Percentiles rank a stretch among this genome's conserved stretches.
Conservation (phyloP, 2,888 invertebrate genomes). For the Tribolium freemani region DNA sequence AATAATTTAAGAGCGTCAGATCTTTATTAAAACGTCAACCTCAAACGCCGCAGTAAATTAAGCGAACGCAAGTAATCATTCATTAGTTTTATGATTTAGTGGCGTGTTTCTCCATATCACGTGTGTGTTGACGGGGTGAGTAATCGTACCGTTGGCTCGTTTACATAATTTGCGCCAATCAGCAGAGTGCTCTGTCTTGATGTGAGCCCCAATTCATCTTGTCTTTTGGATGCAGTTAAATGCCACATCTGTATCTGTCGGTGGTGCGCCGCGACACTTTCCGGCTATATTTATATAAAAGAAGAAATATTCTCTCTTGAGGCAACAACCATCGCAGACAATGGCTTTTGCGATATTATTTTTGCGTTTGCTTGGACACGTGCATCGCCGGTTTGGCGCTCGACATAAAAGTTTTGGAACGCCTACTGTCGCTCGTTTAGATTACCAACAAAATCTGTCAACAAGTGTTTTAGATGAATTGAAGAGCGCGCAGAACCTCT, state of each 20-base stretch:
- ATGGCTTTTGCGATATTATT: neutral
- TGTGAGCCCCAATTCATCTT: constrained; percentile 62
- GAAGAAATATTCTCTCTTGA: neutral
- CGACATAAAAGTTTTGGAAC: constrained; percentile 32
- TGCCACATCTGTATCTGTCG: constrained; percentile 67
- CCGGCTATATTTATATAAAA: constrained; percentile 32
- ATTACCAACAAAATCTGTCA: constrained; percentile 45
- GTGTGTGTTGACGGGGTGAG: constrained; percentile 57
- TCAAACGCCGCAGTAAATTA: constrained; percentile 62
- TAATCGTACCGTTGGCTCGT: constrained; percentile 57
- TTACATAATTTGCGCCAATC: constrained; percentile 68
- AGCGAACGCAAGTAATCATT: constrained; percentile 56
- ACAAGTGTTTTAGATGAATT: constrained; percentile 42
- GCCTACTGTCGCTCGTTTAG: constrained; percentile 40
- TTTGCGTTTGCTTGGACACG: constrained; percentile 26
- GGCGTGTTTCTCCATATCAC: constrained; percentile 35
- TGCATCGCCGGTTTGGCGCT: constrained; percentile 30
- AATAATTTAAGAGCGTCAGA: constrained; percentile 49
- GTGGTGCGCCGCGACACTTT: constrained; percentile 5
- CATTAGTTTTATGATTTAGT: constrained; percentile 63
- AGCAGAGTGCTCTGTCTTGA: constrained; percentile 64
- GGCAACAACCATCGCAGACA: neutral
- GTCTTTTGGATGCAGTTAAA: constrained; percentile 64
- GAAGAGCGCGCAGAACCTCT: constrained; percentile 20
- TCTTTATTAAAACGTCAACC: constrained; percentile 61